Conservation (phyloP, 1,140 invertebrate species). For the Phocides pigmalion region DNA sequence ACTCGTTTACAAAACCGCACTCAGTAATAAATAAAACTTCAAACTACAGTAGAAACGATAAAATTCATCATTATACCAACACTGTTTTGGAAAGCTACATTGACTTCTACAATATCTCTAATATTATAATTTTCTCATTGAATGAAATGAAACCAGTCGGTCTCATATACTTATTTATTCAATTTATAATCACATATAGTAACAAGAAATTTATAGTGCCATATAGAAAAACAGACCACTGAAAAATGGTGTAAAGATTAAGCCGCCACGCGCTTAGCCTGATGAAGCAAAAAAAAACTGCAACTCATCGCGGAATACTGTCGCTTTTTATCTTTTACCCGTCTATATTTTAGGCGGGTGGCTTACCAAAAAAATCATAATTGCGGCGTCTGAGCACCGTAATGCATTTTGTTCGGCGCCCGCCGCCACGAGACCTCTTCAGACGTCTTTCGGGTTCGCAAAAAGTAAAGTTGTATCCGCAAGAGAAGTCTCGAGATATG, state of each 20-base stretch:
- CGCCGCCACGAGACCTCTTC: conserved; percentile 31
- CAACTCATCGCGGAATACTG: conserved; percentile 16
- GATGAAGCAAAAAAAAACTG: conserved; percentile 17
- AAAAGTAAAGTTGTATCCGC: conserved; percentile 33
- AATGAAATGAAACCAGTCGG: no score
- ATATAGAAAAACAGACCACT: neutral
- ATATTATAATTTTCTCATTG: no score
- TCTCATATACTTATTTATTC: no score
- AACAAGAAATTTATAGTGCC: no score
- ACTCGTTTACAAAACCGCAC: no score
- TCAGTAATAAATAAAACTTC: no score
- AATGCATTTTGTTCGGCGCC: conserved; percentile 38
- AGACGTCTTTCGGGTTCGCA: conserved; percentile 41
- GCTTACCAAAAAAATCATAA: conserved; percentile 35
- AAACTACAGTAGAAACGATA: no score
- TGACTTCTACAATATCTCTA: no score
- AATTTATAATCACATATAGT: no score
- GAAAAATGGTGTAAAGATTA: conserved; percentile 2
- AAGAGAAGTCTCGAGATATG: conserved; percentile 30
- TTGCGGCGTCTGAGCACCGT: conserved; percentile 33
- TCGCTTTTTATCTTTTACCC: conserved; percentile 27
- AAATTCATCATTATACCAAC: no score
- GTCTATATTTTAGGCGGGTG: conserved; percentile 28
- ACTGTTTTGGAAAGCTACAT: no score
- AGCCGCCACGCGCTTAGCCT: neutral